A percentile compares a stretch with the other conserved stretches of the same genome.
phyloP scores from a whole-genome alignment of 2,797 vertebrate genomes.

The Aythya fuligula region DNA sequence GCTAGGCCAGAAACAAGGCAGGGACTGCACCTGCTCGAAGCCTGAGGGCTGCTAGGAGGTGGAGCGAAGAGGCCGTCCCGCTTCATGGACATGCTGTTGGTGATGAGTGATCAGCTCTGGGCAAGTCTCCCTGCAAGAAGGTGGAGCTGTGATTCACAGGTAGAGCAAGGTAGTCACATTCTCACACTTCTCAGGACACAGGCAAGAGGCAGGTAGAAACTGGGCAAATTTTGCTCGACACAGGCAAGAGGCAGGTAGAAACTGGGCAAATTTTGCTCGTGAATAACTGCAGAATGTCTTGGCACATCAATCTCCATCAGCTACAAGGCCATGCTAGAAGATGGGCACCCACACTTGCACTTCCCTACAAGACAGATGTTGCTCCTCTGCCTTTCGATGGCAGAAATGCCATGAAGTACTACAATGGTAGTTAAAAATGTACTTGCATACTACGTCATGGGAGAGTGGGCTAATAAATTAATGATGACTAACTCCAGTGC shows the following conservation, averaged over 20 bases:
- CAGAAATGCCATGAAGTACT: background rate
- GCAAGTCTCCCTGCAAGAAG: background rate
- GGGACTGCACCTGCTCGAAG: background rate
- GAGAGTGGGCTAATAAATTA: slow-evolving; percentile 7
- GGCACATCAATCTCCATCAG: background rate
- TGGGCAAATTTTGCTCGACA: background rate
- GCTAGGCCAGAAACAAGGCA: background rate
- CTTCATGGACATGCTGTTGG: background rate
- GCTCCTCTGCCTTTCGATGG: background rate
- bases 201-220: background rate
- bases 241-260: background rate
- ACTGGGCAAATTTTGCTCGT: background rate
- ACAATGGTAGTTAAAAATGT: background rate
- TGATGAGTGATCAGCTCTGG: accelerated
- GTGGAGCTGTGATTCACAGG: slow-evolving; percentile 2
- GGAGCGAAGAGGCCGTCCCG: accelerated
- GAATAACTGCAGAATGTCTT: background rate
- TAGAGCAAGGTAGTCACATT: slow-evolving; percentile 4
- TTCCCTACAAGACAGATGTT: background rate
- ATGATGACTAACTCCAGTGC: background rate
- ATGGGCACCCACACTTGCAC: background rate
- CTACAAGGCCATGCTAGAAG: background rate
- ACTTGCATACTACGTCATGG: background rate
- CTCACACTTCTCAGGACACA: background rate
- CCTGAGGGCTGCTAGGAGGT: background rate